Conservation (phyloP, 2,888 invertebrate genomes). For the Idaea dimidiata region DNA sequence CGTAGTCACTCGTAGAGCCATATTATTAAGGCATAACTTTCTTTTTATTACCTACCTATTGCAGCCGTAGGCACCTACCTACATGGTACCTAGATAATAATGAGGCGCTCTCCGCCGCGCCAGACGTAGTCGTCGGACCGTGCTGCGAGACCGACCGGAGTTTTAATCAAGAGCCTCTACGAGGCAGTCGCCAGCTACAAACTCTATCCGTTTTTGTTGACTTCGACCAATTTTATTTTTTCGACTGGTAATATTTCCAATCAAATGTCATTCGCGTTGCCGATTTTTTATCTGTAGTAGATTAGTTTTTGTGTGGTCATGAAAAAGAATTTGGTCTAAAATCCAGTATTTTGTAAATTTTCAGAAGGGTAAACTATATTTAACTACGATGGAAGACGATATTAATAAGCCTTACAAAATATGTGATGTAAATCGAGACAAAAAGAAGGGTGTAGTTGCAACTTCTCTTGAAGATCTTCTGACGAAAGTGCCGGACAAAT, state of each 20-base stretch:
- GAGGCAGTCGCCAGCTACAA: constrained; percentile 40
- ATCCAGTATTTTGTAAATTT: constrained; percentile 9
- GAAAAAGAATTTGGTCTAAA: neutral
- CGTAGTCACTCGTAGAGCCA: neutral
- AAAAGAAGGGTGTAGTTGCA: constrained; percentile 91
- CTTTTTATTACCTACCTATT: neutral
- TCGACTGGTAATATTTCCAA: constrained; percentile 29
- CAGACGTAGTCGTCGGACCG: constrained; percentile 15
- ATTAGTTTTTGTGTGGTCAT: constrained; percentile 3
- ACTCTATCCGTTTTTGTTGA: neutral
- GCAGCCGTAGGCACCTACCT: neutral
- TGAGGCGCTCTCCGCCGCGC: constrained; percentile 6
- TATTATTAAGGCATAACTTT: neutral
- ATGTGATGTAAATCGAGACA: constrained; percentile 88
- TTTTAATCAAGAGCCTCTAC: constrained; percentile 46
- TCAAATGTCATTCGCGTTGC: constrained; percentile 21
- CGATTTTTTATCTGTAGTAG: constrained; percentile 19
- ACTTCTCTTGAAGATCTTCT: constrained; percentile 89
- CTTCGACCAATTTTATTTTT: constrained; percentile 13
- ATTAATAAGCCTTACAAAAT: constrained; percentile 88
- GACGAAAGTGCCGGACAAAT: constrained; percentile 87
- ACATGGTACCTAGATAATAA: neutral
- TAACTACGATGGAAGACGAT: constrained; percentile 78
- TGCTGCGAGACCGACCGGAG: constrained; percentile 31
- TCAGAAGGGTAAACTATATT: constrained; percentile 8